These are phyloP conservation scores for Blastomussa wellsi DNA, from an alignment of 92 coral and sea anemone genomes.

Conservation along the genomic window DNA sequence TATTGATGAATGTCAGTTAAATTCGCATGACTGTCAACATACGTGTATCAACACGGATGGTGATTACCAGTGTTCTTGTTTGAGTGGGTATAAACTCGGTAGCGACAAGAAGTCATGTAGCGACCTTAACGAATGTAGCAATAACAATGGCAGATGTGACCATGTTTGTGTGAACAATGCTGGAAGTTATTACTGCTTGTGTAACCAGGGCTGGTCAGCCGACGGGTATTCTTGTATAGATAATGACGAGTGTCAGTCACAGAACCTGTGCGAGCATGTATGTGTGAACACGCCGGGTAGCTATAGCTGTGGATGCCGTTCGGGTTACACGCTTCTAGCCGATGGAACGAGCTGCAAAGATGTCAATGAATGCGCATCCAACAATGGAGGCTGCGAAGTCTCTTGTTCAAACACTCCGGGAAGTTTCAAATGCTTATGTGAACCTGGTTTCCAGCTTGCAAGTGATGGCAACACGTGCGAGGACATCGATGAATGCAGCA, in stretches of 20 bases:
- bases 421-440: conserved; percentile 62
- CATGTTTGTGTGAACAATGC: conserved; percentile 61
- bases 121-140: conserved; percentile 71
- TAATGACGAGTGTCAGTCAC: conserved; percentile 78
- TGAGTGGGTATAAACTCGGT: conserved; percentile 51
- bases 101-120: conserved; percentile 56
- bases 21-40: conserved; percentile 62
- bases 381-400: conserved; percentile 61
- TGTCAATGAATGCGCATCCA: conserved; percentile 58
- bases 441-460: conserved; percentile 51
- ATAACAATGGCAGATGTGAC: conserved; percentile 64
- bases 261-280: conserved; percentile 64
- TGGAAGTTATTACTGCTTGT: conserved; percentile 64
- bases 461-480: conserved; percentile 51
- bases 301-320: conserved; percentile 58
- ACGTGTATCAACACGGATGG: conserved; percentile 68
- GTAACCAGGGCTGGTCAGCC: conserved; percentile 55
- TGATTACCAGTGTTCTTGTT: conserved; percentile 63
- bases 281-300: conserved; percentile 72
- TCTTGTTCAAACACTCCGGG: conserved; percentile 68
- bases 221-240: conserved; percentile 64
- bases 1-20: conserved; percentile 65
- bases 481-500: conserved; percentile 60
- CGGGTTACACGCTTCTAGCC: conserved; percentile 50
- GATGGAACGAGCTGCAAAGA: conserved; percentile 59